These are phyloP conservation scores for Heliconius cydno DNA, from an alignment of 2,888 invertebrate genomes.

Conservation along the genomic window DNA sequence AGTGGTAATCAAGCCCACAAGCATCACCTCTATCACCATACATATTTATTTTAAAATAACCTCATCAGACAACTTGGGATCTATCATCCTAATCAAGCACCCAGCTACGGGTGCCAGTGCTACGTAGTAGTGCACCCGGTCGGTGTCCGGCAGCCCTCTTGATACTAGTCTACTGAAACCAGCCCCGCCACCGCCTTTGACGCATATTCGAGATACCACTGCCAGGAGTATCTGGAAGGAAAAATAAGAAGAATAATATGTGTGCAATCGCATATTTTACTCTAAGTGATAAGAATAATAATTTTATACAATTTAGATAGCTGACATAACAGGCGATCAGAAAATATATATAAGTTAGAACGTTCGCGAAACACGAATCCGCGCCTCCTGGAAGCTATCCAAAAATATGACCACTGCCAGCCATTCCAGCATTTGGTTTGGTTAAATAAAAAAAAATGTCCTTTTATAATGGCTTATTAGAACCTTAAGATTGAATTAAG, in stretches of 20 bases:
- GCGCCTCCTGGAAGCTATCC: no score
- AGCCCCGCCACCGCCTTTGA: conserved; percentile 82
- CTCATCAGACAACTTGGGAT: conserved; percentile 63
- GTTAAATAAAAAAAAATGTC: no score
- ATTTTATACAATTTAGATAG: neutral
- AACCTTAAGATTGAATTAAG: no score
- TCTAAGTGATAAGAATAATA: neutral
- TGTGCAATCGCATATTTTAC: neutral
- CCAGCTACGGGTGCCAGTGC: conserved; percentile 77
- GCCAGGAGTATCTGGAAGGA: conserved; percentile 87
- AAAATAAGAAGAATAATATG: neutral
- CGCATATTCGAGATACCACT: conserved; percentile 89
- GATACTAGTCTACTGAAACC: conserved; percentile 71
- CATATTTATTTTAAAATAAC: conserved; percentile 52
- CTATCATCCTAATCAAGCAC: conserved; percentile 68
- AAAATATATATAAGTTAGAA: no score
- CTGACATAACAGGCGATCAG: neutral
- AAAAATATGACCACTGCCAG: no score
- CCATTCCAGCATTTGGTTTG: no score
- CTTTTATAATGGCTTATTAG: no score
- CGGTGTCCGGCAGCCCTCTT: conserved; percentile 75
- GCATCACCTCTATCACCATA: neutral
- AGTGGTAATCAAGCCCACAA: no score
- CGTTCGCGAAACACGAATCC: no score
- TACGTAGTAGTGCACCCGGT: conserved; percentile 77